A percentile compares a stretch with the other conserved stretches of the same genome.
phyloP scores from a whole-genome alignment of 2,797 vertebrate genomes.

The Erpetoichthys calabaricus region DNA sequence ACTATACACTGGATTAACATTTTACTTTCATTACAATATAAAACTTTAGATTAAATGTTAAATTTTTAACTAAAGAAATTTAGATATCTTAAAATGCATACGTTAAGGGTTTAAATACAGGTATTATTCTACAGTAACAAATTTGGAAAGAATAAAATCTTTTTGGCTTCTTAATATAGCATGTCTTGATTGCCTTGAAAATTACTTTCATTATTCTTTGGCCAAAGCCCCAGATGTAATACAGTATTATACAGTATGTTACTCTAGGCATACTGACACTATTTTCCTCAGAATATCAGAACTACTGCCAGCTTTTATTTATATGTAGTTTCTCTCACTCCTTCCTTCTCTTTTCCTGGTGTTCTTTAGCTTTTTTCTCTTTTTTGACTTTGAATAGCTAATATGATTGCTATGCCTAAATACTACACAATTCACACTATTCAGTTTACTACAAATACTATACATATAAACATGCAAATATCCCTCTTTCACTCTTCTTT shows the following conservation, averaged over 20 bases:
- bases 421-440: no score
- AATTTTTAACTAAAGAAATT: no score
- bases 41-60: slow-evolving; percentile 17
- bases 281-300: slow-evolving; percentile 12
- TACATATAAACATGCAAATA: no score
- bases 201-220: slow-evolving; percentile 14
- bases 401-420: no score
- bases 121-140: slow-evolving; percentile 17
- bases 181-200: slow-evolving; percentile 15
- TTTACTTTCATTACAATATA: not conserved
- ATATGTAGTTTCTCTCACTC: not conserved
- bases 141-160: slow-evolving; percentile 17
- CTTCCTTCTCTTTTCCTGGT: no score
- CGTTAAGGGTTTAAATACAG: slow-evolving; percentile 14
- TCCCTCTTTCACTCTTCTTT: no score
- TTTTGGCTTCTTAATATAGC: slow-evolving; percentile 25
- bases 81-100: no score
- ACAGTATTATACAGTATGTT: not conserved
- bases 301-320: slow-evolving; percentile 15
- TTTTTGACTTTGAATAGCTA: no score
- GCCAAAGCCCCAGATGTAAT: slow-evolving; percentile 12
- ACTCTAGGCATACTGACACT: slow-evolving; percentile 7
- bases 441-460: no score
- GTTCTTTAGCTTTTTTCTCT: no score
- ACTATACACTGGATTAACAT: no score